A percentile compares a stretch with the other conserved stretches of the same genome.
phyloP scores from a whole-genome alignment of 1,140 invertebrate genomes.

The Trichoplusia ni region DNA sequence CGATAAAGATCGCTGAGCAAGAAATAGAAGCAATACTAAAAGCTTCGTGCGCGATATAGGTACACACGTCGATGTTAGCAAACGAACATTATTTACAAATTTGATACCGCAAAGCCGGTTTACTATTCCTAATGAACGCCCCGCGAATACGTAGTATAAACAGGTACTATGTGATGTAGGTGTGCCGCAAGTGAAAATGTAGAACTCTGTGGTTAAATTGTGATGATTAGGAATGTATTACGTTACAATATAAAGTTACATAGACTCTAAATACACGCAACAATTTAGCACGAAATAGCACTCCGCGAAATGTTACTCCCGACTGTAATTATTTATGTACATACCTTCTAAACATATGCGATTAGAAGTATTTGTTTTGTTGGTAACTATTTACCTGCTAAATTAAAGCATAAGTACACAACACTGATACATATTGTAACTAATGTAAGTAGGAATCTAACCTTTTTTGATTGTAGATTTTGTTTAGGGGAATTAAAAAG shows the following conservation, averaged over 20 bases:
- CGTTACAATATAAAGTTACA: slow-evolving; percentile 43
- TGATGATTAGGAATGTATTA: slow-evolving; percentile 55
- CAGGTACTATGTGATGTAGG: slow-evolving; percentile 27
- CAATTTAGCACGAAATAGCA: slow-evolving; percentile 29
- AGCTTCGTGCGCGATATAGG: slow-evolving; percentile 25
- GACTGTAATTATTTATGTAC: not conserved
- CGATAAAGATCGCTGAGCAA: slow-evolving; percentile 26
- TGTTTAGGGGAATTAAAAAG: no score
- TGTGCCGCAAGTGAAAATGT: slow-evolving; percentile 39
- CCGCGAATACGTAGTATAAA: slow-evolving; percentile 46
- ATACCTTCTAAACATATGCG: no score
- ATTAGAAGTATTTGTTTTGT: no score
- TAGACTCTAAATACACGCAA: slow-evolving; percentile 27
- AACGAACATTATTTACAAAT: slow-evolving; percentile 61
- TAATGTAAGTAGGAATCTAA: no score
- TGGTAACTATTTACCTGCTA: no score
- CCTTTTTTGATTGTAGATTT: no score
- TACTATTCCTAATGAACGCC: slow-evolving; percentile 73
- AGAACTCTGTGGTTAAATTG: slow-evolving; percentile 55
- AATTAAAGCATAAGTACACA: no score
- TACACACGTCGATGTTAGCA: slow-evolving; percentile 28
- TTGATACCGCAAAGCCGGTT: slow-evolving; percentile 64
- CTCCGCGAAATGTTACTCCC: slow-evolving; percentile 7
- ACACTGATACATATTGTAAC: no score
- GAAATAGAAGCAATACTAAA: slow-evolving; percentile 18